These are phyloP conservation scores for Platorchestia sp. DNA, from an alignment of 1,140 invertebrate species.

Conservation along the genomic window DNA sequence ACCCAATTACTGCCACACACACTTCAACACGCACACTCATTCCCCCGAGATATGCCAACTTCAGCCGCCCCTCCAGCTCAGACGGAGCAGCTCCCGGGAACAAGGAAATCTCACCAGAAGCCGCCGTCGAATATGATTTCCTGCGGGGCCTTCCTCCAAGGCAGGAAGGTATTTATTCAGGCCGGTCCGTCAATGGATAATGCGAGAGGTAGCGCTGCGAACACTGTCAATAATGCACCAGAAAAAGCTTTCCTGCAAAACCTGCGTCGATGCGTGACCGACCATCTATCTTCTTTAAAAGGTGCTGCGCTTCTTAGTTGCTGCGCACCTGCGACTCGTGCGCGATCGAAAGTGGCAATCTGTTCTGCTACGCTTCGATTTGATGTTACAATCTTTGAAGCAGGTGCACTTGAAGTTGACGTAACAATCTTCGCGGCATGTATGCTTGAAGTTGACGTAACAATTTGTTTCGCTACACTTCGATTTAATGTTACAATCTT, in stretches of 20 bases:
- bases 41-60: too few relatives aligned
- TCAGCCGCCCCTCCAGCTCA: too few relatives aligned
- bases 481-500: too few relatives aligned
- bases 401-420: too few relatives aligned
- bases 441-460: too few relatives aligned
- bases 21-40: background rate
- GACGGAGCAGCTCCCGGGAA: background rate
- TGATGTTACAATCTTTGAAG: background rate
- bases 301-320: background rate
- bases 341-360: background rate
- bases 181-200: background rate
- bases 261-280: background rate
- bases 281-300: background rate
- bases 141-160: background rate
- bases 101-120: background rate
- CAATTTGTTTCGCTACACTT: too few relatives aligned
- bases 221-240: background rate
- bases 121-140: background rate
- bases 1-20: background rate
- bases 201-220: background rate
- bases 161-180: background rate
- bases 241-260: background rate
- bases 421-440: too few relatives aligned
- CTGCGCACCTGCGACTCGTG: background rate
- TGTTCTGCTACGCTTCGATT: background rate